Evolutionary conservation across 1,140 invertebrate species (phyloP), one percentile per base, ranked within the genome.

Genomic region (Penaeus japonicus): DNA sequence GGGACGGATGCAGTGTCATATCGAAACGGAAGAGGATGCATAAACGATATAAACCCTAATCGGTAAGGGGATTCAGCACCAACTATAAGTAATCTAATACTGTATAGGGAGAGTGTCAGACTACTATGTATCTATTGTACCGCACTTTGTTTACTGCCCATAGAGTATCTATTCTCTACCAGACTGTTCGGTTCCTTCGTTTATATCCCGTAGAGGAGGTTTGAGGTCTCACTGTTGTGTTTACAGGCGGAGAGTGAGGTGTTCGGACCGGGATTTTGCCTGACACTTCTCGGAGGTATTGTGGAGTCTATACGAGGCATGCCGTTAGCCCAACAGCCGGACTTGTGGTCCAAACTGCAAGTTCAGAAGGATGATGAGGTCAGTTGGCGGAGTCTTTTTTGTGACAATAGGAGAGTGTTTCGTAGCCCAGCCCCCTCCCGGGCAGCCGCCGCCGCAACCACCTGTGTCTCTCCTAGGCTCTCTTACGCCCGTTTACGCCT

Each of bases 341-440:
- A 62, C 53, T 62, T 88, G 30, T 88, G 81, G 87, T 83, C 87
- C 87, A 88, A 88, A n/a, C 87, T 88, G 12, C 87, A 88, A 55
- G 87, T 88, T 10, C 87, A 88, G 54, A 88, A 88, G 87, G 87
- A 88, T 47, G 87, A 84, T 78, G 87, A 88, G 87, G 87, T 88
- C 15, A 77, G 87, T 88, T 47, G 86, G 47, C 10, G 47, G 12
- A 47, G 4, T 47, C 0, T 47, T 47, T 47, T 47, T 47, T 47
- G 47, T 47, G 47, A 15, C 47, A 15, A 47, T 5, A 47, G 47
- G 47, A 47, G 47, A 47, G 47, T 5, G 47, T 47, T 47, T 47
- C 35, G 35, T 47, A 47, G 47, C 10, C 10, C 47, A 7, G 1
- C 47, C 47, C 47, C 47, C 47, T 47, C 47, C 47, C 47, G 0